phyloP scores from a whole-genome alignment of 23 tunicate species.

The Diplosoma virens region DNA sequence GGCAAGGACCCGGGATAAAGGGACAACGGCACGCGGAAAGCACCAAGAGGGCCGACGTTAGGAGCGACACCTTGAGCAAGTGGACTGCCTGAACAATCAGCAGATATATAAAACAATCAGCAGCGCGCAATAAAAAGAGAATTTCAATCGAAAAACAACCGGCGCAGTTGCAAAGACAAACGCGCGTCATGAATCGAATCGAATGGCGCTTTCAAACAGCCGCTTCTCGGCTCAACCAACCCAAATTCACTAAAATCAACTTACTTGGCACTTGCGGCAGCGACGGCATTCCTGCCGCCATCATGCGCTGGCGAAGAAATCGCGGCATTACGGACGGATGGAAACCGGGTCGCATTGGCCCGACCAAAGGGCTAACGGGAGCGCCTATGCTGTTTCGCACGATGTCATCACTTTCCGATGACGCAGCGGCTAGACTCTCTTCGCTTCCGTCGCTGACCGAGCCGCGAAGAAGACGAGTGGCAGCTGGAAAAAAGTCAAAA shows the following conservation, averaged over 20 bases:
- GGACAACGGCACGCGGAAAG: conserved; percentile 70
- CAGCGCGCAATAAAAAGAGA: not conserved
- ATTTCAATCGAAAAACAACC: not conserved
- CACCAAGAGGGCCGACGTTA: conserved; percentile 26
- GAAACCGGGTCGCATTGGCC: conserved; percentile 65
- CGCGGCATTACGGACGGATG: conserved; percentile 85
- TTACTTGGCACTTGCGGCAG: conserved; percentile 58
- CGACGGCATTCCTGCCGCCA: conserved; percentile 38
- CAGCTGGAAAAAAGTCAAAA: conserved; percentile 17
- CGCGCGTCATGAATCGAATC: not conserved
- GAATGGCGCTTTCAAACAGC: not conserved
- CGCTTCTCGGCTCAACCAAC: not conserved
- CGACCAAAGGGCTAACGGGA: conserved; percentile 85
- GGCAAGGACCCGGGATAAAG: conserved; percentile 96
- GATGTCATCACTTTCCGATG: conserved; percentile 81
- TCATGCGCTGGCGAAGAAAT: conserved; percentile 53
- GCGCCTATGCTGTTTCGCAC: conserved; percentile 43
- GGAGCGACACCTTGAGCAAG: conserved; percentile 12
- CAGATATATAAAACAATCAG: not conserved
- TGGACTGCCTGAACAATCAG: conserved; percentile 34
- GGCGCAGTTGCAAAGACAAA: not conserved
- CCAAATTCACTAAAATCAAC: not conserved
- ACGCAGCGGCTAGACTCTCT: conserved; percentile 73
- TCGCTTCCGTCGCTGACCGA: conserved; percentile 98
- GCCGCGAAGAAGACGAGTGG: conserved; percentile 69